A percentile compares a stretch with the other conserved stretches of the same genome.
These are phyloP conservation scores for Caenorhabditis brenneri DNA, from an alignment of 1,140 invertebrate genomes.

Conservation along the genomic window DNA sequence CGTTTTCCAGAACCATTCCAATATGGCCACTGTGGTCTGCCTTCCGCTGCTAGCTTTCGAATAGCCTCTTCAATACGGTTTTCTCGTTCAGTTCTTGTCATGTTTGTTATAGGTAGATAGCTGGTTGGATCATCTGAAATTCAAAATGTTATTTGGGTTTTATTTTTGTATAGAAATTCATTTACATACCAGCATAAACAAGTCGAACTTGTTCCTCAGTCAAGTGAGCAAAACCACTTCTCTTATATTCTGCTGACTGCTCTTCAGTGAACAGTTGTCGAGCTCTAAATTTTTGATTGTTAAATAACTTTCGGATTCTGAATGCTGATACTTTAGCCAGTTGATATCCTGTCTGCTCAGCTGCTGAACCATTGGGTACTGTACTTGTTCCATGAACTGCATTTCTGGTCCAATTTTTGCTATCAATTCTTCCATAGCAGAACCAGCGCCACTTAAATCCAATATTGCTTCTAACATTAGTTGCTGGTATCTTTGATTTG, in stretches of 20 bases:
- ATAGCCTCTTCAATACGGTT: background rate
- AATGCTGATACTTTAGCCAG: conserved; percentile 43
- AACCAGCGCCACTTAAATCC: conserved; percentile 36
- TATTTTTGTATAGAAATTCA: too few relatives aligned
- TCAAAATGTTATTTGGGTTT: background rate
- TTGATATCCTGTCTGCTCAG: conserved; percentile 43
- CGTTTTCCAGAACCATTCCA: background rate
- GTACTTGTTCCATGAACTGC: conserved; percentile 47
- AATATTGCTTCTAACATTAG: conserved; percentile 30
- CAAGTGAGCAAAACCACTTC: background rate
- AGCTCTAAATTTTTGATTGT: background rate
- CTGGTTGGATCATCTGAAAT: background rate
- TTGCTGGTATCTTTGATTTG: background rate
- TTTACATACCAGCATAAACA: conserved; percentile 12
- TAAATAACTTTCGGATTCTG: background rate
- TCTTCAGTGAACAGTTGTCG: background rate
- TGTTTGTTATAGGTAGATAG: background rate
- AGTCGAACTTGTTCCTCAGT: background rate
- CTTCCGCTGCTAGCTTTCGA: background rate
- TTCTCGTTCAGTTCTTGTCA: conserved; percentile 1
- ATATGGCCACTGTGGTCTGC: background rate
- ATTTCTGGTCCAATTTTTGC: conserved; percentile 51
- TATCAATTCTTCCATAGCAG: background rate
- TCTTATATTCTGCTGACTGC: background rate
- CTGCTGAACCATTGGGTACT: conserved; percentile 52